Conservation (phyloP, 2,113 vertebrate genomes). For the Chelonoidis abingdonii region DNA sequence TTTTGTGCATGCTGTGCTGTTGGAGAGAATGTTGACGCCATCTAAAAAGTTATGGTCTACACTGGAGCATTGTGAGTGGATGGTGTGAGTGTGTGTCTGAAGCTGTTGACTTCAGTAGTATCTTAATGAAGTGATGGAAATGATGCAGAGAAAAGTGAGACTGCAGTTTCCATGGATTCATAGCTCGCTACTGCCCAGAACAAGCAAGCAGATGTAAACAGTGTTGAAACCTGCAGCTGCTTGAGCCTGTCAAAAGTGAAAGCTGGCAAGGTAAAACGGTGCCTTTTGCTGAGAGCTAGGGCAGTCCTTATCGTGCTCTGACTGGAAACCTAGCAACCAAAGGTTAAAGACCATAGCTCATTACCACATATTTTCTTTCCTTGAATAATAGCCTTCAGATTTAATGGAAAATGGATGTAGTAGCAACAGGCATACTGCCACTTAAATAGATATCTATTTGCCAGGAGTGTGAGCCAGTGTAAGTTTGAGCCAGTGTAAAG, state of each 20-base stretch:
- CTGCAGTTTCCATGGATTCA: slow-evolving; percentile 10
- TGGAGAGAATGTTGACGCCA: too few species aligned
- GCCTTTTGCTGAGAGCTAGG: neutral
- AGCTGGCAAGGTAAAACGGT: neutral
- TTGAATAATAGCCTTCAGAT: neutral
- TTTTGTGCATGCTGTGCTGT: neutral
- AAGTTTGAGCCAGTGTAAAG: accelerated
- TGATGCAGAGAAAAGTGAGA: slow-evolving; percentile 32
- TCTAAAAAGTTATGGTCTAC: neutral
- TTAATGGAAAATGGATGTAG: neutral
- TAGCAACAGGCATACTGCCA: neutral
- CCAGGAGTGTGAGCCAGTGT: neutral
- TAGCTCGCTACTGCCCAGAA: neutral
- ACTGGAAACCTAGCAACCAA: neutral
- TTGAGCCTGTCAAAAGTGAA: neutral
- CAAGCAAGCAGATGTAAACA: slow-evolving; percentile 11
- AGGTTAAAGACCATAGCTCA: neutral
- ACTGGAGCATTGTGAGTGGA: neutral
- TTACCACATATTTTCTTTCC: neutral
- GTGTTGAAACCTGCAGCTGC: slow-evolving; percentile 39
- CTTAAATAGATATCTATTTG: neutral
- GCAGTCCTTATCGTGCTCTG: neutral
- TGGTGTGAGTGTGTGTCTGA: neutral
- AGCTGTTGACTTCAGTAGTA: neutral
- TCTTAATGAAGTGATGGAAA: neutral